Percentiles rank a stretch among this genome's conserved stretches.
phyloP scores from a whole-genome alignment of 2,888 invertebrate genomes.

The Cataglyphis altisquamis region DNA sequence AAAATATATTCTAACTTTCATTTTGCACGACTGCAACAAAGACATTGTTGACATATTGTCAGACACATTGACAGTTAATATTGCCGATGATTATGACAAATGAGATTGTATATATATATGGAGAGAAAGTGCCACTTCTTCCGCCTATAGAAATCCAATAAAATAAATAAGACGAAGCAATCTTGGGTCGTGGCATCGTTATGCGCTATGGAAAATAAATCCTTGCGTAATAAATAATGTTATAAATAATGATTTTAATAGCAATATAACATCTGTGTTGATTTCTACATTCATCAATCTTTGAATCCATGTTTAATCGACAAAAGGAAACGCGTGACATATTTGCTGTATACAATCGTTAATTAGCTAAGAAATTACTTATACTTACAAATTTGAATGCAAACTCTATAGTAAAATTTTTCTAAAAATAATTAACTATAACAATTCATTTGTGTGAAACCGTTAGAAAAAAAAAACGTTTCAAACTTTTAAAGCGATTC shows the following conservation, averaged over 20 bases:
- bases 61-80: constrained; percentile 13
- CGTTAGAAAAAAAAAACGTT: background rate
- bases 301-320: constrained; percentile 4
- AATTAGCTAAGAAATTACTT: background rate
- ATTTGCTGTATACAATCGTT: background rate
- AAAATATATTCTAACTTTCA: background rate
- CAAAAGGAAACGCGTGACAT: background rate
- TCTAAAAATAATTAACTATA: background rate
- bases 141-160: constrained; percentile 32
- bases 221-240: constrained; percentile 35
- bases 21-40: background rate
- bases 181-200: constrained; percentile 15
- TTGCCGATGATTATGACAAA: constrained; percentile 28
- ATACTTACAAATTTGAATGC: background rate
- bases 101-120: constrained; percentile 10
- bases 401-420: background rate
- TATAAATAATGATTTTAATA: background rate
- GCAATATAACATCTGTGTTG: background rate
- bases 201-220: constrained; percentile 8
- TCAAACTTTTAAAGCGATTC: background rate
- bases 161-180: constrained; percentile 44
- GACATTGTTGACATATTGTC: background rate
- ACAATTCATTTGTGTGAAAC: background rate
- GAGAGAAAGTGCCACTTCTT: constrained; percentile 35
- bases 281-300: constrained; percentile 15